Base-by-base conservation (phyloP, 2,113 vertebrate genomes). In the Sinosuthora webbiana region DNA sequence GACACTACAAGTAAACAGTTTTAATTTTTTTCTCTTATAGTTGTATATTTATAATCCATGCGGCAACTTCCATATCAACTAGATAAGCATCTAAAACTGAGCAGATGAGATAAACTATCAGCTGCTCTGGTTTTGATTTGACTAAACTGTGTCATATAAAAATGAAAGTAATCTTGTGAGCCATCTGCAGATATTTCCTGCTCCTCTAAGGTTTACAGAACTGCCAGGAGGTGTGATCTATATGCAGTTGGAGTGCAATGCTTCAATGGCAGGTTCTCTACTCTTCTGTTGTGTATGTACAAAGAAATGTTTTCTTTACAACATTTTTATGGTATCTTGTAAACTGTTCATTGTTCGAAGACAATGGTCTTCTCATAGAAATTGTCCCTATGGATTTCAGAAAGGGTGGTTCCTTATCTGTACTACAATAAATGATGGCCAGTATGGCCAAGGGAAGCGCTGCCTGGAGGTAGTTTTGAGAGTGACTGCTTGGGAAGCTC, bases 121-220 rank as follows among this genome's bases (percentile, higher is more conserved):
- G 86, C 83, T 95, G 82, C 82, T 92, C 57, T 73, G 78, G 18
- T 93, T 95, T 88, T 92, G 55, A 96, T 95, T 90, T 93, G 76
- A 86, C 92, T 97, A 90, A 96, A 89, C 50, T 57, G 65, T 82
- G 59, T 83, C 55, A 47, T 55, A 74, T 67, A 92, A 90, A 93
- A 95, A 74, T 44, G 37, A 89, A 81, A 92, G 83, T 90, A 88
- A 94, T 94, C 85, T 90, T 93, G 75, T 84, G 77, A 96, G 55
- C 92, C 95, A 93, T 96, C 89, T 96, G 92, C 78, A 97, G 81
- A 82, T 44, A 83, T 57, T 81, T 94, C 68, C 80, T 83, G 73
- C 47, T 95, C 47, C 71, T 96, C 83, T 52, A 68, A 94, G 68
- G 13, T 93, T 95, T 74, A 69, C 86, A 70, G 68, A 90, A 70